Percentiles rank a stretch among this genome's conserved stretches.
phyloP scores from a whole-genome alignment of 2,113 vertebrate species.

The Nerophis ophidion region DNA sequence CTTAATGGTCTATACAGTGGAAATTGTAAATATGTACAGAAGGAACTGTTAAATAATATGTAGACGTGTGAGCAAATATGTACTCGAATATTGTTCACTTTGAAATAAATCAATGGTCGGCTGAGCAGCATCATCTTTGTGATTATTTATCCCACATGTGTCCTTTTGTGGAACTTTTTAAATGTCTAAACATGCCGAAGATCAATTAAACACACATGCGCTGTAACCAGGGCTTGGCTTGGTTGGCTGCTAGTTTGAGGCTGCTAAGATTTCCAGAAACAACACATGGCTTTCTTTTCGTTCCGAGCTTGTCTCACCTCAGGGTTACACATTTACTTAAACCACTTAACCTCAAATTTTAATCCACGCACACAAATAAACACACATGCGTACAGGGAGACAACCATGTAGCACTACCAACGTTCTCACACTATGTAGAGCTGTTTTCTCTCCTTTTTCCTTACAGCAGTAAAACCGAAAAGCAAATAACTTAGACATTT shows the following conservation, averaged over 20 bases:
- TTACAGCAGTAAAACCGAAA: not conserved
- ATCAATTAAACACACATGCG: slow-evolving; percentile 10
- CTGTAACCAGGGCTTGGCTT: slow-evolving; percentile 17
- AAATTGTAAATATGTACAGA: slow-evolving; percentile 27
- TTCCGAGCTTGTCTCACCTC: slow-evolving; percentile 31
- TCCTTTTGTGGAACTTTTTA: slow-evolving; percentile 2
- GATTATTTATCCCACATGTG: slow-evolving; percentile 11
- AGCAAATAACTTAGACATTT: not conserved
- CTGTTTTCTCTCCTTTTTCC: not conserved
- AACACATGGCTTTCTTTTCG: slow-evolving; percentile 41
- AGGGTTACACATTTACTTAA: slow-evolving; percentile 32
- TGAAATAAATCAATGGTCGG: slow-evolving; percentile 1
- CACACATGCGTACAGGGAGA: slow-evolving; percentile 7
- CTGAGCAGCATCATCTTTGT: slow-evolving; percentile 2
- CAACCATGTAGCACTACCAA: slow-evolving; percentile 17
- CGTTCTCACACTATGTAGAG: slow-evolving; percentile 1
- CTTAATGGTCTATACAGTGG: slow-evolving; percentile 67
- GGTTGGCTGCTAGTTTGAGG: slow-evolving; percentile 33
- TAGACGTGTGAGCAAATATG: not conserved
- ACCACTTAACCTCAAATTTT: slow-evolving; percentile 48
- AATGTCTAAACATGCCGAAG: slow-evolving; percentile 1
- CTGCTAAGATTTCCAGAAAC: slow-evolving; percentile 36
- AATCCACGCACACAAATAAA: slow-evolving; percentile 10
- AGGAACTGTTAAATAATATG: slow-evolving; percentile 12
- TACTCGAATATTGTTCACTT: not conserved